Evolutionary conservation across 2,888 invertebrate species (phyloP).

Genomic region (Tachina grossa): DNA sequence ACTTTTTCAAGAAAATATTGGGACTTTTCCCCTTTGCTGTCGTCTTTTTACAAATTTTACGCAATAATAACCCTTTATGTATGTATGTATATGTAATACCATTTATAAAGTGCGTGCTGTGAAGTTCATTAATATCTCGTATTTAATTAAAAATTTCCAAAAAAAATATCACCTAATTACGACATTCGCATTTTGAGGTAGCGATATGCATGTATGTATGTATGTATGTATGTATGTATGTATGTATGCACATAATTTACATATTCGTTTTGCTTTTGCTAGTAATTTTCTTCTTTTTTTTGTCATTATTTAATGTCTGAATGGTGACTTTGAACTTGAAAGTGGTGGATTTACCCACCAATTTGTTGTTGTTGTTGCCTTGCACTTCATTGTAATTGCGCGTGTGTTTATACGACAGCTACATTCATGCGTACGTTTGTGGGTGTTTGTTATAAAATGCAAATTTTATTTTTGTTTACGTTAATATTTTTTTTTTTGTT

Average conservation of each 20-base stretch:
- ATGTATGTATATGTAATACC: too few species aligned
- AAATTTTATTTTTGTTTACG: conserved; percentile 5
- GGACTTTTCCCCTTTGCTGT: too few species aligned
- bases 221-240: background rate
- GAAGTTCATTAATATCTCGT: too few species aligned
- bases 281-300: background rate
- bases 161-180: too few species aligned
- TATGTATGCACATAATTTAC: background rate
- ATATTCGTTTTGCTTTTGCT: conserved; percentile 7
- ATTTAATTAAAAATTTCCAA: too few species aligned
- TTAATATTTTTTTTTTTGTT: background rate
- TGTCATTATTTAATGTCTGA: background rate
- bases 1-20: too few species aligned
- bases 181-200: background rate
- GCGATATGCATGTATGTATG: background rate
- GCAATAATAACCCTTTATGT: too few species aligned
- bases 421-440: background rate
- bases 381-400: background rate
- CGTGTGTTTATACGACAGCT: too few species aligned
- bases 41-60: too few species aligned
- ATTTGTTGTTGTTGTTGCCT: background rate
- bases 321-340: conserved; percentile 60
- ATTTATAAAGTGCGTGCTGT: too few species aligned
- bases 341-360: conserved; percentile 8
- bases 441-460: background rate